Evolutionary conservation across 2,797 vertebrate species (phyloP).

Genomic region (Onychomys torridus): DNA sequence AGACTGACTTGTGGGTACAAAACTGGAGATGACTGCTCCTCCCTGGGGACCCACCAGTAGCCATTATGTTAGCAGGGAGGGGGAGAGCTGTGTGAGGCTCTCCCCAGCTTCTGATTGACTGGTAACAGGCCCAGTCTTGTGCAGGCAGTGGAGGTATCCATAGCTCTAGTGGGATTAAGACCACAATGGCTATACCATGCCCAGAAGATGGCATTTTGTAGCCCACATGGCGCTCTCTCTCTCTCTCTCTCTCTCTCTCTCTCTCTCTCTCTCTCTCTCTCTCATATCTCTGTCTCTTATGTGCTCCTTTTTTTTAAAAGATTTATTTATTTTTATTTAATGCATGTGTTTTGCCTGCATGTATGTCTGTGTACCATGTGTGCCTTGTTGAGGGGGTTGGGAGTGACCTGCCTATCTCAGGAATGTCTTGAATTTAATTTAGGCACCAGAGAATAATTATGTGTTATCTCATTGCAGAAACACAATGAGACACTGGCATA

Average conservation of each 20-base stretch:
- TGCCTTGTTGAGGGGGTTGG: background rate
- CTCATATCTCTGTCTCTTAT: fast-evolving
- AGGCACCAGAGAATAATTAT: fast-evolving
- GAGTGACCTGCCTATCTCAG: background rate
- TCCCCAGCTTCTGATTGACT: background rate
- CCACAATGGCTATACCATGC: background rate
- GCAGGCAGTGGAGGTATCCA: background rate
- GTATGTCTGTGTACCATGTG: background rate
- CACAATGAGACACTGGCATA: background rate
- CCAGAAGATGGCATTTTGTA: background rate
- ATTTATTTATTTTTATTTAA: background rate
- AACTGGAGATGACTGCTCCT: background rate
- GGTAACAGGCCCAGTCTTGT: background rate
- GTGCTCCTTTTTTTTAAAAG: background rate
- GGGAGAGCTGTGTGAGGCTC: too few species aligned
- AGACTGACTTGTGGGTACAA: too few species aligned
- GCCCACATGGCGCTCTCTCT: background rate
- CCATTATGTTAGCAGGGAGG: background rate
- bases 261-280: too few species aligned
- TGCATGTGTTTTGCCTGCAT: background rate
- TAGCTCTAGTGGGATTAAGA: background rate
- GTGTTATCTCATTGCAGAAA: background rate
- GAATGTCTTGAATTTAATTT: background rate
- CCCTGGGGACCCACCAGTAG: background rate
- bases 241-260: too few species aligned